A percentile compares a stretch with the other conserved stretches of the same genome.
Conservation (phyloP, 2,113 vertebrate genomes). For the Neodontobutis hainanensis region DNA sequence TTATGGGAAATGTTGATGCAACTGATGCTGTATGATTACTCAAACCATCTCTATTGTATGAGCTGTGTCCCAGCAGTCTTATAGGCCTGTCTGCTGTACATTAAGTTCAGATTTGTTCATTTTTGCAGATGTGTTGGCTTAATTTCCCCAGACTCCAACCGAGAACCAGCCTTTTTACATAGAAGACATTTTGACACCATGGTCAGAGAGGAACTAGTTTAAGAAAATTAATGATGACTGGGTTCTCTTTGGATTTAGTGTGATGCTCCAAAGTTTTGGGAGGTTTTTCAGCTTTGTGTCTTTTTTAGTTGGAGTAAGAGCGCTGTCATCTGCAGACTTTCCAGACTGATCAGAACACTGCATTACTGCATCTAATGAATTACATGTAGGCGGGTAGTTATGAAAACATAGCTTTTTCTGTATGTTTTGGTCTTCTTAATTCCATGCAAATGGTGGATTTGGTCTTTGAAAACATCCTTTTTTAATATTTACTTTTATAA, state of each 20-base stretch:
- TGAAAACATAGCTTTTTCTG: no score
- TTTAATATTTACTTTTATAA: no score
- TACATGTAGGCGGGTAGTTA: no score
- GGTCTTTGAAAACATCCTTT: no score
- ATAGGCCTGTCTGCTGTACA: slow-evolving; percentile 1
- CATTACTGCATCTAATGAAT: no score
- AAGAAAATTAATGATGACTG: slow-evolving; percentile 6
- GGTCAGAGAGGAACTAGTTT: background rate
- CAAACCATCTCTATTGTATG: slow-evolving; percentile 2
- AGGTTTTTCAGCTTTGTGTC: background rate
- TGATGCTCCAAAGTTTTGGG: background rate
- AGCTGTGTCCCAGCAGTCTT: slow-evolving; percentile 1
- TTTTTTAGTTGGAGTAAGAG: background rate
- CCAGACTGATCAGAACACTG: no score
- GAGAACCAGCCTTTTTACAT: slow-evolving; percentile 1
- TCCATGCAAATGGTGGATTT: no score
- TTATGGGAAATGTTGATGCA: background rate
- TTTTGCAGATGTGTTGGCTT: slow-evolving; percentile 14
- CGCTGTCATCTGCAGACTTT: background rate
- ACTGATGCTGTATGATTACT: background rate
- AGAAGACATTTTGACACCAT: slow-evolving; percentile 4
- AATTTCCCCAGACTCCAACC: slow-evolving; percentile 11
- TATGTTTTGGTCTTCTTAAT: no score
- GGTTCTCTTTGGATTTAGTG: background rate
- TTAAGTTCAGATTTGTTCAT: slow-evolving; percentile 15